phyloP scores from a whole-genome alignment of 2,113 vertebrate genomes.

The Ammodramus savannarum region DNA sequence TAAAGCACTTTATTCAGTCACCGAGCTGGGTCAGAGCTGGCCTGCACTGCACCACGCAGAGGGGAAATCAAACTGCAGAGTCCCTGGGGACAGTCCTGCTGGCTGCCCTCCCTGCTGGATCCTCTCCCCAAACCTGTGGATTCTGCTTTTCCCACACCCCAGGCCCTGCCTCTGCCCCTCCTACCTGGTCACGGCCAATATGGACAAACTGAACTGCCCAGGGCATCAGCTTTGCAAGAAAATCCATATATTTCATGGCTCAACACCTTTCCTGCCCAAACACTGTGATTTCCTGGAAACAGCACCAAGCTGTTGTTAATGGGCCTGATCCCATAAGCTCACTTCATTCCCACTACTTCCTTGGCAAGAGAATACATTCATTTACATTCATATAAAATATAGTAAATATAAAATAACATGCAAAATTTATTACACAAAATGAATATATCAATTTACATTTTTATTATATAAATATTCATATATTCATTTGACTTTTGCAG shows the following conservation, averaged over 20 bases:
- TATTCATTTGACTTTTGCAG: background rate
- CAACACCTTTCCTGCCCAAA: background rate
- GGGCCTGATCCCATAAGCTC: background rate
- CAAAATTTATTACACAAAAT: background rate
- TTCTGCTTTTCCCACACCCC: background rate
- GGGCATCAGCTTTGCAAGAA: fast-evolving
- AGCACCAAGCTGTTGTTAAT: background rate
- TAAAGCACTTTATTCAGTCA: background rate
- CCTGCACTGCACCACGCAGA: background rate
- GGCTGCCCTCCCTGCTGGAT: background rate
- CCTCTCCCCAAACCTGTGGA: background rate
- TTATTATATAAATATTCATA: background rate
- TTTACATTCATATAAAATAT: background rate
- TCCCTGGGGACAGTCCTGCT: fast-evolving
- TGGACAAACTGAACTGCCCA: background rate
- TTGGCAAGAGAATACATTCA: background rate
- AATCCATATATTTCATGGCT: background rate
- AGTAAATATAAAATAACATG: background rate
- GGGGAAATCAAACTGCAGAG: background rate
- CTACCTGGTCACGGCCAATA: fast-evolving
- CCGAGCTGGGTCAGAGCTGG: background rate
- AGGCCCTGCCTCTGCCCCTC: background rate
- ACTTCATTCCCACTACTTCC: background rate
- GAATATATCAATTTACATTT: background rate
- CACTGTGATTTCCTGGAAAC: background rate